Percentiles rank a stretch among this genome's conserved stretches.
Conservation (phyloP, 2,797 vertebrate species). For the Gymnoscopelus braueri region DNA sequence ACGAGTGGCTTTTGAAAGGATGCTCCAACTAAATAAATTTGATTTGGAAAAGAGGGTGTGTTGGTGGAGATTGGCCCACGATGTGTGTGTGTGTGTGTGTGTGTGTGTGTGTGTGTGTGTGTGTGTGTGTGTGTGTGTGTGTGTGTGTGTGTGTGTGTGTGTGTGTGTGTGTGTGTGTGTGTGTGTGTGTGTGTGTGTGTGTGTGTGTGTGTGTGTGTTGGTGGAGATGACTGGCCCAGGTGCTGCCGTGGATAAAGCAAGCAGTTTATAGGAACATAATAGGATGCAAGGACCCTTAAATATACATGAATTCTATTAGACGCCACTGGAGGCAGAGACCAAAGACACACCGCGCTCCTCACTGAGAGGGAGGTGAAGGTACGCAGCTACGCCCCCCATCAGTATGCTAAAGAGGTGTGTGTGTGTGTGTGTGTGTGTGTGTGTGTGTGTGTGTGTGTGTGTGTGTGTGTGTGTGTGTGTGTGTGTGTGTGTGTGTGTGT, state of each 20-base stretch:
- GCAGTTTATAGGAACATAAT: conserved; percentile 84
- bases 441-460: conserved; percentile 7
- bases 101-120: too few species aligned
- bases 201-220: conserved; percentile 41
- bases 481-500: conserved; percentile 11
- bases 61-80: conserved; percentile 83
- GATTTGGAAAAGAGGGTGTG: conserved; percentile 80
- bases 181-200: too few species aligned
- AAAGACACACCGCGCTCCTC: conserved; percentile 66
- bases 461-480: conserved; percentile 6
- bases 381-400: conserved; percentile 76
- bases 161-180: too few species aligned
- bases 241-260: conserved; percentile 82
- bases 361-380: too few species aligned
- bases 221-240: conserved; percentile 69
- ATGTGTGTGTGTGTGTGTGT: too few species aligned
- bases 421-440: too few species aligned
- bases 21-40: conserved; percentile 86
- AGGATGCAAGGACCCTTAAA: conserved; percentile 81
- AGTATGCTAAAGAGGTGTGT: conserved; percentile 77
- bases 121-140: too few species aligned
- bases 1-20: conserved; percentile 79
- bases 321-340: conserved; percentile 58
- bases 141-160: too few species aligned
- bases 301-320: conserved; percentile 83